Conservation (phyloP, 1,140 invertebrate species). For the Cotesia glomerata region DNA sequence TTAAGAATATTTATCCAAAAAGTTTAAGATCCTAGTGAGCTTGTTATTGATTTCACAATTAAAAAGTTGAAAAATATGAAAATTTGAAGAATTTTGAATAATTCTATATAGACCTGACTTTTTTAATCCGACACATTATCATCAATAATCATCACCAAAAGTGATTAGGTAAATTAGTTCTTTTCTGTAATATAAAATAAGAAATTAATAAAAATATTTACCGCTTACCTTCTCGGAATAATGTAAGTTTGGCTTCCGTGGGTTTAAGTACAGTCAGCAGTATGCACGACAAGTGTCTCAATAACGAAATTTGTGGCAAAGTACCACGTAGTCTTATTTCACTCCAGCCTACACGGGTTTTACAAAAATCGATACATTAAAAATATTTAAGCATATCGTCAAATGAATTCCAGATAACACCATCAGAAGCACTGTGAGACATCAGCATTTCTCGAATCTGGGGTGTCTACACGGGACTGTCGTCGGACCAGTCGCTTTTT, state of each 20-base stretch:
- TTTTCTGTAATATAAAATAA: slow-evolving; percentile 3
- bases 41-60: no score
- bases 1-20: no score
- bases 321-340: slow-evolving; percentile 88
- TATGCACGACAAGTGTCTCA: slow-evolving; percentile 83
- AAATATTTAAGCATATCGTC: slow-evolving; percentile 95
- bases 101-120: no score
- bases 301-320: slow-evolving; percentile 82
- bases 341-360: slow-evolving; percentile 92
- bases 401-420: slow-evolving; percentile 98
- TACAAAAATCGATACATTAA: slow-evolving; percentile 98
- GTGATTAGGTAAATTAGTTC: no score
- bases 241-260: slow-evolving; percentile 94
- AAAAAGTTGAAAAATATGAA: no score
- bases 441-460: slow-evolving; percentile 77
- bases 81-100: no score
- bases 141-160: background rate
- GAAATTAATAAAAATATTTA: slow-evolving; percentile 47
- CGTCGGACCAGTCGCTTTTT: slow-evolving; percentile 95
- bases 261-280: slow-evolving; percentile 90
- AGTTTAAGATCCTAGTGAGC: no score
- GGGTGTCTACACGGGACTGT: slow-evolving; percentile 84
- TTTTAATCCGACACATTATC: background rate
- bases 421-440: slow-evolving; percentile 82
- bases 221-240: slow-evolving; percentile 95